Base-by-base conservation (phyloP, 2,888 invertebrate species). In the Lasioglossum lativentre region DNA sequence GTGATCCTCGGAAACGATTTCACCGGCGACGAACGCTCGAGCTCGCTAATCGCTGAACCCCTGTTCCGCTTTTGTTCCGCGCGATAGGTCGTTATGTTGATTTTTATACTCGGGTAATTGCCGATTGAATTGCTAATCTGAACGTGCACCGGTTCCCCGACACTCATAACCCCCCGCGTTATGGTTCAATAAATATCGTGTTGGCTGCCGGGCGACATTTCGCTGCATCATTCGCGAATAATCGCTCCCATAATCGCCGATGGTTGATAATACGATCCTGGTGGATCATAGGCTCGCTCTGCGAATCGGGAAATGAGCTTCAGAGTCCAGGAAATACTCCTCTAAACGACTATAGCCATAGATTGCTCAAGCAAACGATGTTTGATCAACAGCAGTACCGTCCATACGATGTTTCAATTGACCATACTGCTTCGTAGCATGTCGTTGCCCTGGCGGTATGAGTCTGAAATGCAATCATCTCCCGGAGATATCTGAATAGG, bases 71-170 rank as follows among this genome's bases (percentile, higher is more conserved):
- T 70, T 47, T 77, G 56, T 82, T 66, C 42, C 47, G 3, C 19
- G 38, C 38, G 1, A 14, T 30, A 19, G 68, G 27, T n/a, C 70
- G 52, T 52, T 30, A 56, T 30, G 71, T 71, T 56, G 52, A 78
- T 83, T 75, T 83, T 83, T 78, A 30, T 38, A 70, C 45, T 34
- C 47, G 42, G n/a, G 23, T 75, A 59, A 76, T 83, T 76, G 59
- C 34, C 30, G 27, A 85, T 76, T 83, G 70, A 83, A 78, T 72
- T 47, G 75, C 52, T 83, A 75, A 85, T 83, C 72, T 27, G 45
- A n/a, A 47, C 45, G 42, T 16, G 45, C 23, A 34, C 66, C 38
- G 42, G 38, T 83, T 75, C 23, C 30, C 38, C 56, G n/a, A 19
- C 78, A 38, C 30, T 75, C 68, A 34, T 78, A 73, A 85, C 34